Base-by-base conservation (phyloP, 2,113 vertebrate species). In the Heterocephalus glaber region DNA sequence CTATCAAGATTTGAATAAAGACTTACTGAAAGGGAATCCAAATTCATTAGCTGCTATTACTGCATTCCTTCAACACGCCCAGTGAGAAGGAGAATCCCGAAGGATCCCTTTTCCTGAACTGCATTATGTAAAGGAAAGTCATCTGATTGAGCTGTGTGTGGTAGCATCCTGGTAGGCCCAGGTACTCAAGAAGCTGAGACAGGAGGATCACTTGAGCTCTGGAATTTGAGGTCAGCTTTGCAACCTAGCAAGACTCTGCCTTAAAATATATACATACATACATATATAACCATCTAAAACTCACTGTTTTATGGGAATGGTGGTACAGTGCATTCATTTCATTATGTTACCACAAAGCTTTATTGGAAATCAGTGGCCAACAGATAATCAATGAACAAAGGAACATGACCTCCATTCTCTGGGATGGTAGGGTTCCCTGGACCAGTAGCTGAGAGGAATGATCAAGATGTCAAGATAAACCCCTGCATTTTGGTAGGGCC, bases 251-350 rank as follows among this genome's bases (percentile, higher is more conserved):
- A 84, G 30, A 68, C 52, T 30, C 54, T 70, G 9, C 16, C 44
- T 44, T 33, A 61, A 58, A 8, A 28, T n/a, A n/a, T n/a, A n/a
- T n/a, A n/a, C 13, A n/a, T 83, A 56, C 54, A 24, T 10, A 54
- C 14, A 24, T 24, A 44, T 38, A 44, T 26, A 74, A 72, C 24
- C 38, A 13, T 30, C 38, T 47, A 54, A 33, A 80, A 26, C 56
- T 79, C 56, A 7, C 16, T 5, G 0, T 5, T 52, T 58, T 49
- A 56, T 20, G 35, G 52, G 38, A 63, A 65, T 9, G 12, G 30
- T 4, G 8, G 7, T 24, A 12, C 13, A 0, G 7, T 41, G 0
- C 5, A 0, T 47, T 19, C 4, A 41, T 79, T 58, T 90, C 44
- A 22, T 4, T 11, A 7, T 22, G 47, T 35, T 58, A 1, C 33